Evolutionary conservation across 2,113 vertebrate genomes (phyloP).

Genomic region (Silurus glanis): DNA sequence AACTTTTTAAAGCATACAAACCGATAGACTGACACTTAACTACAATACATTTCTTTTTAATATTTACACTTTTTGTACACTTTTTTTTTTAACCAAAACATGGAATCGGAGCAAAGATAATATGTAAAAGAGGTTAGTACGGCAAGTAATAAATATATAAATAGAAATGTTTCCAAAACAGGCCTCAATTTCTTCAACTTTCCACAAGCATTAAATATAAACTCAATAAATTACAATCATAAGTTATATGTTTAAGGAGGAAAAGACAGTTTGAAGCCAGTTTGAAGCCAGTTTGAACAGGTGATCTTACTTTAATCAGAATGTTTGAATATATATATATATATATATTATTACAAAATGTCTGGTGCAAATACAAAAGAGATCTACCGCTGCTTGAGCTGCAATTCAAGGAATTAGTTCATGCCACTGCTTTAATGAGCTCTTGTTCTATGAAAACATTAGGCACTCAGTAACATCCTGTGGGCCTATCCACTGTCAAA

Average conservation of each 20-base stretch:
- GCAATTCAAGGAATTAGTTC: not conserved
- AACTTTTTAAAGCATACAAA: no score
- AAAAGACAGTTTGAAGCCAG: not conserved
- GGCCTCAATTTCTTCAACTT: not conserved
- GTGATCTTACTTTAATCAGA: no score
- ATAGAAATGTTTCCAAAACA: not conserved
- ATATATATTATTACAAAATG: not conserved
- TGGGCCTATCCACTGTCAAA: conserved; percentile 61
- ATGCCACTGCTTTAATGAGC: conserved; percentile 13
- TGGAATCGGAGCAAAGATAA: not conserved
- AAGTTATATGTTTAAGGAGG: not conserved
- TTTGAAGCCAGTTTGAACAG: not conserved
- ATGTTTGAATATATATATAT: no score
- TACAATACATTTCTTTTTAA: no score
- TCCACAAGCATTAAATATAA: not conserved
- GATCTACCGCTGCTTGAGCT: not conserved
- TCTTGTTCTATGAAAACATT: conserved; percentile 9
- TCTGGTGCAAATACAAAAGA: not conserved
- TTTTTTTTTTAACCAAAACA: not conserved
- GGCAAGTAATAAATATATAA: not conserved
- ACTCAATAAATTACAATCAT: not conserved
- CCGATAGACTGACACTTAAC: no score
- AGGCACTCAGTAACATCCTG: conserved; percentile 33
- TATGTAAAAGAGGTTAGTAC: not conserved
- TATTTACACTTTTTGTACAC: no score